These are phyloP conservation scores for Ephialtes manifestator DNA, from an alignment of 2,888 invertebrate species.

Conservation along the genomic window DNA sequence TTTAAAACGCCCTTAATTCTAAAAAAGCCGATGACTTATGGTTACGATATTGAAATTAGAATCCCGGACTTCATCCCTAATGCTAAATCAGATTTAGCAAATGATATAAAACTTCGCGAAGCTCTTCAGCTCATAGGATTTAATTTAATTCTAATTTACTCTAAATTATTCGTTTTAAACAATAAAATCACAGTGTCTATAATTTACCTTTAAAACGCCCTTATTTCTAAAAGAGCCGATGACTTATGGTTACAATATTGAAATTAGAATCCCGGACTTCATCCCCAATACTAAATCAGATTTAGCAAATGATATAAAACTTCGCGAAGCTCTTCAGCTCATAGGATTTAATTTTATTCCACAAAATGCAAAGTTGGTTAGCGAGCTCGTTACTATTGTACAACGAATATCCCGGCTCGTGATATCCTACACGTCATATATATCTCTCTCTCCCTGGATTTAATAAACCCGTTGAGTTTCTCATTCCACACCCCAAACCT, in stretches of 20 bases:
- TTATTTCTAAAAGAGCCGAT: no score
- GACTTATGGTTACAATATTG: no score
- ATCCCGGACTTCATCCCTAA: no score
- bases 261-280: no score
- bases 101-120: background rate
- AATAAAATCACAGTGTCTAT: no score
- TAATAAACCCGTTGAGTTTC: conserved; percentile 52
- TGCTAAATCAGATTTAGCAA: background rate
- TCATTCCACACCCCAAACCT: conserved; percentile 45
- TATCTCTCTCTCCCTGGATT: conserved; percentile 40
- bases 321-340: background rate
- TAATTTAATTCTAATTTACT: conserved; percentile 33
- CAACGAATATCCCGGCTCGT: background rate
- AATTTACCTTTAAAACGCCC: no score
- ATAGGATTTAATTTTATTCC: conserved; percentile 32
- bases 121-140: conserved; percentile 5
- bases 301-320: background rate
- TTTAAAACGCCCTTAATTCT: no score
- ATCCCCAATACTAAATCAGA: background rate
- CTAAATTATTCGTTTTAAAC: no score
- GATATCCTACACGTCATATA: background rate
- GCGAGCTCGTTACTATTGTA: conserved; percentile 38
- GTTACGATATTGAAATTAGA: no score
- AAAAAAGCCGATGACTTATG: no score
- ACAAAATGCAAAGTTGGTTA: conserved; percentile 32